Evolutionary conservation across 1,140 invertebrate genomes (phyloP), one percentile per base, ranked within the genome.

Genomic region (Caligus rogercresseyi): DNA sequence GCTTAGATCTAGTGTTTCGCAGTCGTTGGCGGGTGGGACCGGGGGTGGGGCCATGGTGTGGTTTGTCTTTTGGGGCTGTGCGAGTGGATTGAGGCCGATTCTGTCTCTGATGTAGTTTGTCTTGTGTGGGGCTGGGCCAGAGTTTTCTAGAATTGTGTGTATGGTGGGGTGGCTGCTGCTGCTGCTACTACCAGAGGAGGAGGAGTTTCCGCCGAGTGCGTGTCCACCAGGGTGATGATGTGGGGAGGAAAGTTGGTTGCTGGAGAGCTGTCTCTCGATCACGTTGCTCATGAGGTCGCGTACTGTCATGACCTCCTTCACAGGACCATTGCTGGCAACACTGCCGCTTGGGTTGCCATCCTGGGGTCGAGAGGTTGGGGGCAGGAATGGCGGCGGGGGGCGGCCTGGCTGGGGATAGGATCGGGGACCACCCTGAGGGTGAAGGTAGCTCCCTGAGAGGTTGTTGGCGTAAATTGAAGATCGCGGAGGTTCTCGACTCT

Each of bases 51-150:
- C 57, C 57, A 60, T 60, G 24, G 57, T 31, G n/a, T 43, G 7
- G 7, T 26, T 26, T 43, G 26, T 18, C 16, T 18, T 60, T 43
- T 11, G 25, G 90, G 80, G 0, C 88, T 88, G 0, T 88, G 91
- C 0, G 15, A 43, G 18, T 24, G 4, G 57, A 60, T 43, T 25
- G 3, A 26, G 57, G 18, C 23, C 24, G 13, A 43, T 25, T n/a
- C 4, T 24, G 23, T 53, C 57, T 25, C 26, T 25, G 3, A 53
- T 43, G 20, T 31, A 60, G n/a, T 60, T 31, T 15, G 24, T 31
- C 24, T 60, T 53, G 24, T 2, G 23, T 13, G 57, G 57, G 20
- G 24, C 18, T 13, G 23, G 23, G 14, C 24, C 23, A 1, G 57
- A 25, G 21, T 43, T 18, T 13, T 60, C 57, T 18, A 60, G 21